Conservation (phyloP, 1,140 invertebrate genomes). For the Paracyclopina nana region DNA sequence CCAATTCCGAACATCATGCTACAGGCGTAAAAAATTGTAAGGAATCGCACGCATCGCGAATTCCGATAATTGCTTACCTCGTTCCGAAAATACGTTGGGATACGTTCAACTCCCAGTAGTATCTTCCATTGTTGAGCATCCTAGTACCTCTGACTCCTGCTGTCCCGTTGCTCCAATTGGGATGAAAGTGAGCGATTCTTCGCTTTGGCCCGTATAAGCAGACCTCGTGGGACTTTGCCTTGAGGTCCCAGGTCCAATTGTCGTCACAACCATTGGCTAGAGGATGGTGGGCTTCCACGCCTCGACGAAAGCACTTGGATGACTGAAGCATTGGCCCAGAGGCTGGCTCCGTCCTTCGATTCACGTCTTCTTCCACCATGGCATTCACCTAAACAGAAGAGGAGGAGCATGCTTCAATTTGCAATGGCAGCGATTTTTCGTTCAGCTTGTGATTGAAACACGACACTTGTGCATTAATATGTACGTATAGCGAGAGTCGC, state of each 20-base stretch:
- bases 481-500: too few species aligned
- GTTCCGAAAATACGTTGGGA: constrained; percentile 47
- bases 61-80: neutral
- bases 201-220: constrained; percentile 32
- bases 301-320: too few species aligned
- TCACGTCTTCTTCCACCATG: too few species aligned
- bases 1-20: constrained; percentile 56
- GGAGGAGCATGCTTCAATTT: too few species aligned
- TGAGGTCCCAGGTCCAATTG: constrained; percentile 42
- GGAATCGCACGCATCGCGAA: constrained; percentile 61
- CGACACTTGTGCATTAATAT: too few species aligned
- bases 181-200: constrained; percentile 42
- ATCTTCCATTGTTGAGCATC: constrained; percentile 38
- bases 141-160: constrained; percentile 42
- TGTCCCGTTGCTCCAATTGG: constrained; percentile 51
- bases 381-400: too few species aligned
- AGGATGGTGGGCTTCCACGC: too few species aligned
- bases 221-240: constrained; percentile 41
- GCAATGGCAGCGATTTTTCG: too few species aligned
- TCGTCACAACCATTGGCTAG: constrained; percentile 35
- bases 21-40: neutral
- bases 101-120: constrained; percentile 47
- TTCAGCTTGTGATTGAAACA: too few species aligned
- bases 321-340: too few species aligned
- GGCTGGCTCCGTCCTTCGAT: too few species aligned